Base-by-base conservation (phyloP, 1,140 invertebrate species). In the Drosophila bocki region DNA sequence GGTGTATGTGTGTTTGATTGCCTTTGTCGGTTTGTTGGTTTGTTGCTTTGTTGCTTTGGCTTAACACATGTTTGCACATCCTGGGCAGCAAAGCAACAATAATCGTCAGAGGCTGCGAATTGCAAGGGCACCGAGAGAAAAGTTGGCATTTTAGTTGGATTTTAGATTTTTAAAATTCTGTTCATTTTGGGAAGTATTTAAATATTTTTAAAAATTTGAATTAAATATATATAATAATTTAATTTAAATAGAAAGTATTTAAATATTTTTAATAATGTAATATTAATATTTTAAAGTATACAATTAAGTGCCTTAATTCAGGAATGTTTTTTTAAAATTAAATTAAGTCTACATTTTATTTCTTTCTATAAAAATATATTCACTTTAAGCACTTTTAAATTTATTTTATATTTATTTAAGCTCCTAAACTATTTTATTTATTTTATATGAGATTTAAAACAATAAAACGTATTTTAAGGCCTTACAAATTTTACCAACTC, bases 21-120 rank as follows among this genome's bases (percentile, higher is more conserved):
- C 65, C 33, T 57, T 85, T 69, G 63, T 45, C 64, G 17, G 63
- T 47, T 51, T 51, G 48, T 60, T 54, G 48, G 71, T 41, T 76
- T 62, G 51, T 70, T 53, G 33, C 57, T 62, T 78, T 70, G 57
- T 74, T 82, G 76, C 83, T 83, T 87, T 85, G 75, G 57, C 81
- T 81, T 84, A 75, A 81, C 78, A 85, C 74, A 70, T 85, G 82
- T 85, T 81, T 85, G 78, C 74, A 69, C 67, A 65, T 15, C 37
- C 37, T 9, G 26, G 11, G 37, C 11, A 42, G 58, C 42, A 50
- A 48, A 35, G 60, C 39, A 69, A 41, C 67, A 69, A 44, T 45
- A 39, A 68, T 68, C 76, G 67, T 19, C 47, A 78, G 44, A 32
- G 50, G 32, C 39, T 62, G 75, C 62, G 32, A 42, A 32, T n/a